A percentile compares a stretch with the other conserved stretches of the same genome.
These are phyloP conservation scores for Ectemnius lituratus DNA, from an alignment of 2,888 invertebrate species.

Conservation along the genomic window DNA sequence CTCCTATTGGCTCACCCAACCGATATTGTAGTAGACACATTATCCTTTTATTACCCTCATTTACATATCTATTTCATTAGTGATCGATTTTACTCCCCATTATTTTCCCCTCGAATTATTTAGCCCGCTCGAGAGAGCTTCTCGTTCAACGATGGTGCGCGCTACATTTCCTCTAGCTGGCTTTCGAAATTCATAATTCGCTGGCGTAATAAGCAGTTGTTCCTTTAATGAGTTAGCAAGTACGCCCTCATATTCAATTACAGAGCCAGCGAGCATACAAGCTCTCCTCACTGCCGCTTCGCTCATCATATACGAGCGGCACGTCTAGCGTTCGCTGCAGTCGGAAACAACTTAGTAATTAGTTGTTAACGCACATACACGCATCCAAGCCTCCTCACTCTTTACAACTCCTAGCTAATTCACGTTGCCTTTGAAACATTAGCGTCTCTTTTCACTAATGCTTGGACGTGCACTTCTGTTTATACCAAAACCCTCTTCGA, in stretches of 20 bases:
- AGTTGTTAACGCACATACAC: slow-evolving; percentile 26
- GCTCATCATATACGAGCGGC: slow-evolving; percentile 9
- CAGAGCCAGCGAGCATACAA: slow-evolving; percentile 25
- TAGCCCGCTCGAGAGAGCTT: not conserved
- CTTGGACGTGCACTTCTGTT: not conserved
- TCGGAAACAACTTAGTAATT: slow-evolving; percentile 35
- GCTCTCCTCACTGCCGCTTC: slow-evolving; percentile 28
- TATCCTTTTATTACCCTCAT: too few relatives aligned
- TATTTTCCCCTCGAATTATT: not conserved
- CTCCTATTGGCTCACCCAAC: not conserved
- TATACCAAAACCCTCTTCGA: not conserved
- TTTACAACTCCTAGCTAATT: slow-evolving; percentile 22
- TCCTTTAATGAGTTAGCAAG: slow-evolving; percentile 36
- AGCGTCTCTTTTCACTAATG: not conserved
- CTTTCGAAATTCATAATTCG: slow-evolving; percentile 29
- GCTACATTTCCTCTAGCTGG: not conserved
- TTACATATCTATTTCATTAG: too few relatives aligned
- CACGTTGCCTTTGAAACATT: slow-evolving; percentile 12
- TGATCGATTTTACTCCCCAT: too few relatives aligned
- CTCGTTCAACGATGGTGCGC: not conserved
- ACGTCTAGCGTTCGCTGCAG: not conserved
- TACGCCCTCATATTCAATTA: slow-evolving; percentile 40
- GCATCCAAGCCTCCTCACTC: slow-evolving; percentile 31
- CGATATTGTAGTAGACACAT: not conserved
- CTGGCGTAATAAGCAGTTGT: slow-evolving; percentile 36